Evolutionary conservation across 2,797 vertebrate genomes (phyloP), one percentile per base, ranked within the genome.

Genomic region (Malacoctenus gilli): DNA sequence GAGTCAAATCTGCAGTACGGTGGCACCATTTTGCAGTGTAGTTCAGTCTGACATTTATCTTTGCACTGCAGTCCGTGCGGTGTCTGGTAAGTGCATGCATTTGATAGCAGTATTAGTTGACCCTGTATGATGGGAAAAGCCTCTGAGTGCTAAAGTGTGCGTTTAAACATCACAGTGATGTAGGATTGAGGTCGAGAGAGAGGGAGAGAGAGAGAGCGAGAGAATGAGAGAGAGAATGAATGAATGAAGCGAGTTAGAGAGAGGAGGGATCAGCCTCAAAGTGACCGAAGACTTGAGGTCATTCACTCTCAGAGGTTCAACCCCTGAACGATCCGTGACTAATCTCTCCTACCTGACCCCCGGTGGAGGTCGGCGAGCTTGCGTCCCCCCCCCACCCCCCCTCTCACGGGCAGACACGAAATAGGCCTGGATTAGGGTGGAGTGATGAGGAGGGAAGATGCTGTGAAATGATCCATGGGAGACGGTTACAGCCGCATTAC

Each of bases 331-430:
- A 79, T 51, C 77, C 40, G 10, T 18, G 12, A 48, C 69, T 64
- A 73, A 79, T 81, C 74, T 60, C 57, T 43, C 70, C 21, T 66
- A 47, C 42, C 46, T 63, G 63, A 78, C 68, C 72, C 74, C 74
- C 35, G 37, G 34, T 31, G 8, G 65, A 55, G 58, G 71, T 71
- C 25, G 6, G 20, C 14, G 2, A 7, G 34, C 25, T 54, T 1
- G 4, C 1, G 2, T 56, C 68, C 38, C 56, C 19, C 30, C 25
- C 51, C 2, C 3, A 1, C 2, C 58, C 66, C 38, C 55, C 43
- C 25, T 19, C 36, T 40, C 44, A 28, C 31, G 23, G 42, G 4
- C 2, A 2, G 11, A 12, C 15, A 35, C 34, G 37, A 52, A 66
- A 42, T 5, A 20, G 38, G 14, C 8, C 13, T 18, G 42, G 75